phyloP scores from a whole-genome alignment of 2,888 invertebrate genomes.

The Morpho achilles region DNA sequence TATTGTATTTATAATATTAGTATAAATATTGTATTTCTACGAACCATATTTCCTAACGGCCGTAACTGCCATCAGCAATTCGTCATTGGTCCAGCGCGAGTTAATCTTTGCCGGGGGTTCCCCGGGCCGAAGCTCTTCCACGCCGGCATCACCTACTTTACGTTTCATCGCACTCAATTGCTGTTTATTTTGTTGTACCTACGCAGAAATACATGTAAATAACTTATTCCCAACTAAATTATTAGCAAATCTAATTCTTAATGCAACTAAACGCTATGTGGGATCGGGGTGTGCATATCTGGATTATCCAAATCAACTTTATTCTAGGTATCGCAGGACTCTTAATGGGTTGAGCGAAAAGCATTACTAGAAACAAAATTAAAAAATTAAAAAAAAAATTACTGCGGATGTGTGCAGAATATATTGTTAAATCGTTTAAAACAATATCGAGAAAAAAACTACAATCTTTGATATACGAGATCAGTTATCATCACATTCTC shows the following conservation, averaged over 20 bases:
- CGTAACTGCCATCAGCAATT: conserved; percentile 93
- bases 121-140: conserved; percentile 82
- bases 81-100: conserved; percentile 95
- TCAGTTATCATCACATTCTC: conserved; percentile 53
- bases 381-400: conserved; percentile 23
- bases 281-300: conserved; percentile 57
- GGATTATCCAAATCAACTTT: conserved; percentile 70
- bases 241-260: conserved; percentile 12
- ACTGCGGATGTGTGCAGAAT: conserved; percentile 64
- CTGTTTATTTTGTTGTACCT: conserved; percentile 98
- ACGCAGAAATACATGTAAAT: conserved; percentile 1
- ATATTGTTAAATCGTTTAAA: conserved; percentile 38
- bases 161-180: conserved; percentile 91
- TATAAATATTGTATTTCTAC: conserved; percentile 38
- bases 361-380: conserved; percentile 33
- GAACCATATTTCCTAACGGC: conserved; percentile 91
- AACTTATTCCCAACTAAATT: not conserved
- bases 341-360: conserved; percentile 38
- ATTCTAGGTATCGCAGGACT: conserved; percentile 35
- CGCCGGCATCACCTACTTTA: conserved; percentile 80
- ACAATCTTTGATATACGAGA: conserved; percentile 12
- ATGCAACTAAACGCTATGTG: conserved; percentile 18
- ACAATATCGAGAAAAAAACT: conserved; percentile 23
- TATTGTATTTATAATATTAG: too few species aligned
- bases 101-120: conserved; percentile 86